These are phyloP conservation scores for Ichneumoninae sp. DNA, from an alignment of 2,888 invertebrate genomes.

Conservation along the genomic window DNA sequence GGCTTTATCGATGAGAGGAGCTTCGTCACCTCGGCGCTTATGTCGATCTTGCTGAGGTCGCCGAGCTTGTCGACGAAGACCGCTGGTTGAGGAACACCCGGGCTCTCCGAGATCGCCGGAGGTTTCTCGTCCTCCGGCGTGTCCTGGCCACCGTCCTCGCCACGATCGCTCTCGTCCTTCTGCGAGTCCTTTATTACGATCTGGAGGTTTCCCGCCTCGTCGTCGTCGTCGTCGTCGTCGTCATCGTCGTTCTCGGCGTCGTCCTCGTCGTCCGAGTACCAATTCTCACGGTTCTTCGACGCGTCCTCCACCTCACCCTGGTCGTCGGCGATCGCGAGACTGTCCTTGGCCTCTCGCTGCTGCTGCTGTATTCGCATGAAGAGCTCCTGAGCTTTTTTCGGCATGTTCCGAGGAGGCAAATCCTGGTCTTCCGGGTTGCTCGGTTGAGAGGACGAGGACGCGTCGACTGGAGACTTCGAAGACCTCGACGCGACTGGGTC, in stretches of 20 bases:
- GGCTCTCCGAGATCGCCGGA: conserved; percentile 68
- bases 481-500: conserved; percentile 28
- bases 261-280: conserved; percentile 94
- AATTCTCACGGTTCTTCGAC: conserved; percentile 85
- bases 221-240: conserved; percentile 81
- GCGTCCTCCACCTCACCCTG: conserved; percentile 76
- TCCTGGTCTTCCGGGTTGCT: conserved; percentile 72
- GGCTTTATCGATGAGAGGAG: conserved; percentile 87
- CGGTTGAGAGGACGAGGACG: conserved; percentile 24
- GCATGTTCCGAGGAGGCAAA: conserved; percentile 85
- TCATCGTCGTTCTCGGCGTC: conserved; percentile 91
- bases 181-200: conserved; percentile 93
- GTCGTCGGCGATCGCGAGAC: conserved; percentile 83
- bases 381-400: conserved; percentile 88
- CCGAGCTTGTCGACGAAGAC: conserved; percentile 88
- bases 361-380: conserved; percentile 89
- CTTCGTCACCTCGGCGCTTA: conserved; percentile 90
- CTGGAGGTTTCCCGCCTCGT: conserved; percentile 78
- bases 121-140: conserved; percentile 61
- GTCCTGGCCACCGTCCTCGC: conserved; percentile 73
- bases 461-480: neutral
- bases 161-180: conserved; percentile 84
- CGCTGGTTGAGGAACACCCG: conserved; percentile 85
- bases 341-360: conserved; percentile 85
- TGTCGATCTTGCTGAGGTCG: conserved; percentile 90